Evolutionary conservation across 2,888 invertebrate species (phyloP).

Genomic region (Meghimatium bilineatum): DNA sequence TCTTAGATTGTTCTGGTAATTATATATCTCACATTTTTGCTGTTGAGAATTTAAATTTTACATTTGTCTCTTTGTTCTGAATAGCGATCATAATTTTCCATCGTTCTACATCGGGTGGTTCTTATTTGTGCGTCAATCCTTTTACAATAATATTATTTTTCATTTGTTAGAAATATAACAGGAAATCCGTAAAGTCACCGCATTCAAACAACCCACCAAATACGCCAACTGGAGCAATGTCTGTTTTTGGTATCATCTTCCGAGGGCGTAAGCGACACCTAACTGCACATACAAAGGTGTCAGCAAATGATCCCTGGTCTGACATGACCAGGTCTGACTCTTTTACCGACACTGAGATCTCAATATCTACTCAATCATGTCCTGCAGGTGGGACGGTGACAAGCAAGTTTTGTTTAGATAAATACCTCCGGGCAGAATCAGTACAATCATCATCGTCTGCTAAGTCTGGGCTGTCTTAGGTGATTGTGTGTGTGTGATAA

Average conservation of each 20-base stretch:
- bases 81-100: too few relatives aligned
- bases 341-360: constrained; percentile 16
- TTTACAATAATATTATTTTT: too few relatives aligned
- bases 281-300: constrained; percentile 4
- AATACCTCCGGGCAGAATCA: background rate
- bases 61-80: too few relatives aligned
- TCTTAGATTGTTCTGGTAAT: too few relatives aligned
- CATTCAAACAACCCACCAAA: background rate
- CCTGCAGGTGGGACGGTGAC: constrained; percentile 9
- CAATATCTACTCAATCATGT: constrained; percentile 7
- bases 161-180: too few relatives aligned
- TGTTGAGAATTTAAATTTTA: too few relatives aligned
- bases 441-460: background rate
- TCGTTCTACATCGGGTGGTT: too few relatives aligned
- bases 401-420: background rate
- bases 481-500: too few relatives aligned
- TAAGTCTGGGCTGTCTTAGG: too few relatives aligned
- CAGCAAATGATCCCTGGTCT: background rate
- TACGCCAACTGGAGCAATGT: background rate
- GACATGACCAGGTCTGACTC: background rate
- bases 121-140: too few relatives aligned
- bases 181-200: too few relatives aligned
- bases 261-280: constrained; percentile 6
- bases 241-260: background rate
- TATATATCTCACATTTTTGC: too few relatives aligned